Evolutionary conservation across 2,113 vertebrate genomes (phyloP).

Genomic region (Chamaea fasciata): DNA sequence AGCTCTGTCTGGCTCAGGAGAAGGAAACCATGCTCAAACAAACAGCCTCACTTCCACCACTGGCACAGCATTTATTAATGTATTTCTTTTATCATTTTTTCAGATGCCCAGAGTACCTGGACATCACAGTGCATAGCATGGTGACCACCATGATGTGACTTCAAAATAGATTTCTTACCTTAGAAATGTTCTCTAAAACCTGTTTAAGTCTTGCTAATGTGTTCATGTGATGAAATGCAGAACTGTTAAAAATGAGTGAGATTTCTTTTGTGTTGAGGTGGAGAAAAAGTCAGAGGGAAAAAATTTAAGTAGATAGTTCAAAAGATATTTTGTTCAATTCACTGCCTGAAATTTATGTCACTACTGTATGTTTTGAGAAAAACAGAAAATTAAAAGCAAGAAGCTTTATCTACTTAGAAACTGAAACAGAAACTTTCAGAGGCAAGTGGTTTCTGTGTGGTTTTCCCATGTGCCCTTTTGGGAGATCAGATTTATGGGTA

Average conservation of each 20-base stretch:
- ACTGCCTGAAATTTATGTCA: not conserved
- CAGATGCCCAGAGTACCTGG: not conserved
- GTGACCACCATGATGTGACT: not conserved
- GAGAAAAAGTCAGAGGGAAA: not conserved
- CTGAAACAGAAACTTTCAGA: not conserved
- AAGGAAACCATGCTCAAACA: not conserved
- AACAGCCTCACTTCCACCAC: not conserved
- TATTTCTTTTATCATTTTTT: not conserved
- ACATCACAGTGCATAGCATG: accelerated
- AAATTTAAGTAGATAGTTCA: not conserved
- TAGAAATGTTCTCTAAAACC: not conserved
- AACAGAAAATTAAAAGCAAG: not conserved
- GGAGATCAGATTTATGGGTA: not conserved
- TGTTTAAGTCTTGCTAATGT: not conserved
- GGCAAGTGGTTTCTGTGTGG: not conserved
- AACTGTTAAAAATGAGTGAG: not conserved
- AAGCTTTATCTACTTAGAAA: not conserved
- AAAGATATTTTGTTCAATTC: not conserved
- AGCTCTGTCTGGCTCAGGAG: not conserved
- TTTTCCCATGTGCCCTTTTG: not conserved
- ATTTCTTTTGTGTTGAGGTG: not conserved
- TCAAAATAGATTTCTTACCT: not conserved
- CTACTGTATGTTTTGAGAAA: not conserved
- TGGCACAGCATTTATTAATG: not conserved
- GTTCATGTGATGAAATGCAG: not conserved